Evolutionary conservation across 2,888 invertebrate species (phyloP).

Genomic region (Kryphioiulus occultus): DNA sequence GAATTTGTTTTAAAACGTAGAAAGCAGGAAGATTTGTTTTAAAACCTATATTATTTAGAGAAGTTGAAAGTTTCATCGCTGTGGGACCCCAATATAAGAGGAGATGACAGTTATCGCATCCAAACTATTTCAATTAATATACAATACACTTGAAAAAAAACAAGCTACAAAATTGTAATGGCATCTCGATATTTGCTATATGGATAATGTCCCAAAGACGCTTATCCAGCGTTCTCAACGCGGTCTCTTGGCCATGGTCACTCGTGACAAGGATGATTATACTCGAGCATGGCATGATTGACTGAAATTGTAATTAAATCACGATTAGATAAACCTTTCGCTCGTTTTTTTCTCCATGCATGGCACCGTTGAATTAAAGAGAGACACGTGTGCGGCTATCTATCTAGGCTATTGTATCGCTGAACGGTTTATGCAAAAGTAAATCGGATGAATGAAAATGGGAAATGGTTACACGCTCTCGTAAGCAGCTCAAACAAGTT

Average conservation of each 20-base stretch:
- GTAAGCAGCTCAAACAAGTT: not conserved
- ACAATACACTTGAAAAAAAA: no score
- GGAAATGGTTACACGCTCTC: constrained; percentile 1
- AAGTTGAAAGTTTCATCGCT: no score
- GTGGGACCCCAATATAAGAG: no score
- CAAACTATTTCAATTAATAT: no score
- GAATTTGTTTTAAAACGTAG: no score
- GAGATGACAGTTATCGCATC: no score
- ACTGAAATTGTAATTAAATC: constrained; percentile 11
- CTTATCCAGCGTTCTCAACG: no score
- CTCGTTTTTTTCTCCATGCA: not conserved
- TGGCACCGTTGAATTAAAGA: not conserved
- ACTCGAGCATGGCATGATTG: not conserved
- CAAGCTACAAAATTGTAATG: no score
- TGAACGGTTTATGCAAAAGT: constrained; percentile 1
- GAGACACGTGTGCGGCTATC: constrained; percentile 1
- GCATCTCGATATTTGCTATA: no score
- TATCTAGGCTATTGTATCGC: constrained; percentile 12
- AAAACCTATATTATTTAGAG: no score
- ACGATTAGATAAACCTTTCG: not conserved
- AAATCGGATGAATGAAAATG: constrained; percentile 22
- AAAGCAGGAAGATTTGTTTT: no score
- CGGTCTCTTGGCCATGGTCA: not conserved
- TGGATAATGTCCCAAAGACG: no score
- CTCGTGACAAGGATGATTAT: not conserved